A percentile compares a stretch with the other conserved stretches of the same genome.
Evolutionary conservation across 1,140 invertebrate species (phyloP).

Genomic region (Drosophila leontia): DNA sequence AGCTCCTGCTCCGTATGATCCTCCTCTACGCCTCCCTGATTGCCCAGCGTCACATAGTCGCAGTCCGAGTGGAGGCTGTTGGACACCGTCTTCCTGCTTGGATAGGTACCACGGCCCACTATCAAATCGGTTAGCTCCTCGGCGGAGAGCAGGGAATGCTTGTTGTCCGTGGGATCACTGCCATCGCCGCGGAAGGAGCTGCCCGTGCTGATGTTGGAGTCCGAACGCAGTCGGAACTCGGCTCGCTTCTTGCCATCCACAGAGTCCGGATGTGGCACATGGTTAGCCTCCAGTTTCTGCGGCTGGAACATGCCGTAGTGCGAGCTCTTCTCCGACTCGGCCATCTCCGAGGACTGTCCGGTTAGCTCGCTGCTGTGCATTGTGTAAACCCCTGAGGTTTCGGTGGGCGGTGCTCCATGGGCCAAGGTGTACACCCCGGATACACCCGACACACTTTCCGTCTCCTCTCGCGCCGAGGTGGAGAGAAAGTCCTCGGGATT

Average conservation of each 20-base stretch:
- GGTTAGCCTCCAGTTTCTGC: constrained; percentile 42
- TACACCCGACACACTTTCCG: constrained; percentile 85
- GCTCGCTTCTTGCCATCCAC: constrained; percentile 62
- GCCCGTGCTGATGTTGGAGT: constrained; percentile 90
- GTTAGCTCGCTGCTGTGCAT: constrained; percentile 89
- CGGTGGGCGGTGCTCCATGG: constrained; percentile 88
- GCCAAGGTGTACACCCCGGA: constrained; percentile 85
- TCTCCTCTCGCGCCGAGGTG: constrained; percentile 76
- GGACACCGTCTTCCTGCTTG: constrained; percentile 91
- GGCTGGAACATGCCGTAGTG: constrained; percentile 86
- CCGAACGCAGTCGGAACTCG: constrained; percentile 88
- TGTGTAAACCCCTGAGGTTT: constrained; percentile 92
- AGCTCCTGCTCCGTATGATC: constrained; percentile 63
- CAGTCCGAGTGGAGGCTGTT: constrained; percentile 94
- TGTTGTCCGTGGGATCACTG: constrained; percentile 92
- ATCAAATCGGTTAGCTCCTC: constrained; percentile 93
- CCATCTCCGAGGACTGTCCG: constrained; percentile 81
- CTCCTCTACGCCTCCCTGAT: constrained; percentile 86
- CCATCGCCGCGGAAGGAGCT: constrained; percentile 93
- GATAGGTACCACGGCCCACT: constrained; percentile 91
- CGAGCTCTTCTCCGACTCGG: constrained; percentile 85
- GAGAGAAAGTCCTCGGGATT: constrained; percentile 86
- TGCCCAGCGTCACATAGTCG: constrained; percentile 93
- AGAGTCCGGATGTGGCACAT: constrained; percentile 43
- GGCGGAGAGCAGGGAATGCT: constrained; percentile 90